Conservation (phyloP, 2,888 invertebrate genomes). For the Auanema sp. region DNA sequence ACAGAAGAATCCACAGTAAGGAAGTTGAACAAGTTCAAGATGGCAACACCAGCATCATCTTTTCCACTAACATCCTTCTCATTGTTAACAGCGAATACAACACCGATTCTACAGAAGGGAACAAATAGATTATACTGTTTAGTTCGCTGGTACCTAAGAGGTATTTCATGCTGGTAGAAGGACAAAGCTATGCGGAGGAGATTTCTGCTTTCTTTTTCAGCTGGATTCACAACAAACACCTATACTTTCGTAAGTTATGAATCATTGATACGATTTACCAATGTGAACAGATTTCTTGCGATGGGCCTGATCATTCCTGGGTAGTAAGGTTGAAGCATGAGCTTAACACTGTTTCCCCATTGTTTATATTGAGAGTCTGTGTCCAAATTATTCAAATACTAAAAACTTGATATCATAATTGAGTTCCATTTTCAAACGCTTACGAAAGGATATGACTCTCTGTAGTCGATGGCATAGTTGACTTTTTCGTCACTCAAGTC, state of each 20-base stretch:
- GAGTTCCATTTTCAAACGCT: conserved; percentile 17
- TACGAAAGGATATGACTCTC: conserved; percentile 80
- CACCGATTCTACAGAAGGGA: conserved; percentile 75
- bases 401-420: conserved; percentile 55
- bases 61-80: conserved; percentile 66
- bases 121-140: not conserved
- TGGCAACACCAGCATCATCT: conserved; percentile 79
- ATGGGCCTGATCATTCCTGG: conserved; percentile 87
- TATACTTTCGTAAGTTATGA: conserved; percentile 6
- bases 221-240: conserved; percentile 80
- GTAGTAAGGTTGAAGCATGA: conserved; percentile 90
- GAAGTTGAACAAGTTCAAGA: conserved; percentile 87
- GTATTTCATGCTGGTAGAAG: conserved; percentile 85
- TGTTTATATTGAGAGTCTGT: conserved; percentile 75
- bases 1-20: conserved; percentile 77
- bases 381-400: conserved; percentile 94
- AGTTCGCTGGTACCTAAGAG: conserved; percentile 68
- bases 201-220: conserved; percentile 73
- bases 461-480: conserved; percentile 86
- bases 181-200: conserved; percentile 86
- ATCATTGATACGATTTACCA: conserved; percentile 64
- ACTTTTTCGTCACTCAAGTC: conserved; percentile 66
- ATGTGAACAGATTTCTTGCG: conserved; percentile 71
- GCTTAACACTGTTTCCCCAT: conserved; percentile 87
- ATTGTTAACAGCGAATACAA: conserved; percentile 73